Base-by-base conservation (phyloP, 2,113 vertebrate genomes). In the Pavo muticus region DNA sequence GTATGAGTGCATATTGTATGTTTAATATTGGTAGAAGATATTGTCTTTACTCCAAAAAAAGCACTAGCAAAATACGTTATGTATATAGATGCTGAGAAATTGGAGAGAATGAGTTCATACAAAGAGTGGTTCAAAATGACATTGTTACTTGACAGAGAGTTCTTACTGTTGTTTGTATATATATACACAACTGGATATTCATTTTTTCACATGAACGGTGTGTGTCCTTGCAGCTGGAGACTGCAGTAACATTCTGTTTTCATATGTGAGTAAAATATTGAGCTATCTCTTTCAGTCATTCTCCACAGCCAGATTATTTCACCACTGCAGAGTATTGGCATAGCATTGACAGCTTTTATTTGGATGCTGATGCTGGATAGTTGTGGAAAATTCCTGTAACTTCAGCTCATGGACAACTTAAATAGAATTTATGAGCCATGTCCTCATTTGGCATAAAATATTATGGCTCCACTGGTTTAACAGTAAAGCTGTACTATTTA, bases 381-480 rank as follows among this genome's bases (percentile, higher is more conserved):
- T 95, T 42, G 80, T 95, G 95, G 96, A 95, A 95, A 96, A 97
- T 91, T 95, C 90, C 88, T 94, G 59, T 95, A 93, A 95, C 93
- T 95, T 95, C 92, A 92, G 85, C 90, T 95, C 90, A 78, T 88
- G 83, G 76, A 86, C 91, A 91, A 91, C 69, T 94, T 86, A 95
- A 95, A 93, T 88, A 95, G 88, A 94, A 93, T 96, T 95, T 95
- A 93, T 87, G 91, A 95, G 79, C 95, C 85, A 48, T 90, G 94
- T 91, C 93, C 90, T 95, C 90, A 93, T 90, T 91, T 96, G 88
- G 91, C 50, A 0, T 93, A 88, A 96, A 95, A 84, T 88, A 73
- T 86, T 91, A 75, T 78, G 88, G 65, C 80, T 93, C 73, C 32
- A 20, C 67, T 87, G 61, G 76, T 94, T 93, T 85, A 87, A 87